Base-by-base conservation (phyloP, 2,113 vertebrate species). In the Cavia aperea region DNA sequence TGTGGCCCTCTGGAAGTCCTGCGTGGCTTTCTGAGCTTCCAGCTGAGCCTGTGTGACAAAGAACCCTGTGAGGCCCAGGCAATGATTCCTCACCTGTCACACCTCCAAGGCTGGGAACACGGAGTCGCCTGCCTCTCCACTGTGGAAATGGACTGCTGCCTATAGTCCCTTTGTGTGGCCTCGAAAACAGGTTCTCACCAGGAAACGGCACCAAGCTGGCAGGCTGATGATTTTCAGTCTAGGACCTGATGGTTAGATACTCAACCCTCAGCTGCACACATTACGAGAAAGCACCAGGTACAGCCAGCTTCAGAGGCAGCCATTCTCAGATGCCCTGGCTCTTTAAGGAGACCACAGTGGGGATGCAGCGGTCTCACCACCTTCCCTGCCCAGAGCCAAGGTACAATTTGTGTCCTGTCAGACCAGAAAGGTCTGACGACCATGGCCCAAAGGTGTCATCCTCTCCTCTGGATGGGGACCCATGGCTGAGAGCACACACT, bases 1-100 rank as follows among this genome's bases (percentile, higher is more conserved):
- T 0, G 98, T 99, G 90, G 99, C 98, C 97, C 98, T 98, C 97
- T 99, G 99, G 95, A 99, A 99, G 97, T 99, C 99, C 97, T 99
- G 99, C 0, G 99, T 99, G 0, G 99, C 98, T 54, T 98, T 98
- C 98, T 99, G 99, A 7, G 99, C 99, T 97, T 99, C 99, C 86
- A 99, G 97, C 97, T 99, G 99, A 0, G 99, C 98, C 99, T 99
- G 68, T 5, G 90, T 2, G 68, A 78, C 81, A 93, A 62, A 93
- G 60, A 93, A 29, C 23, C n/a, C 1, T 0, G 0, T 56, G 72
- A 93, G 90, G 46, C 5, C 49, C 5, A 46, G 85, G 60, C 68
- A n/a, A 33, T 6, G 8, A 8, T 24, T n/a, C 56, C 39, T 4
- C 2, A 31, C 23, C 54, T 36, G 8, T 24, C 33, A 19, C 29